A percentile compares a stretch with the other conserved stretches of the same genome.
Conservation (phyloP, 2,113 vertebrate genomes). For the Scartelaos histophorus region DNA sequence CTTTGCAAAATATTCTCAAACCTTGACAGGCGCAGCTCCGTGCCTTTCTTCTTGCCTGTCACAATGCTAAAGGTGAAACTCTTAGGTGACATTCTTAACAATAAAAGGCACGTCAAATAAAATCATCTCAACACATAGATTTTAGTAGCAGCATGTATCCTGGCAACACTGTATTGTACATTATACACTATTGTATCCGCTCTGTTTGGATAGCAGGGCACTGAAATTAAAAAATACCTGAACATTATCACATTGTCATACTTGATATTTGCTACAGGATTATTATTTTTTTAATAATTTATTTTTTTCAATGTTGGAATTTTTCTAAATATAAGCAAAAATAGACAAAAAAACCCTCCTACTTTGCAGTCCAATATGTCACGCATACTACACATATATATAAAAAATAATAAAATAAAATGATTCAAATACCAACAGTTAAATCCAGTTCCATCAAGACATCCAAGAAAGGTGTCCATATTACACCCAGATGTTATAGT, state of each 20-base stretch:
- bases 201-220: neutral
- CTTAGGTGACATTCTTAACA: conserved; percentile 1
- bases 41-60: neutral
- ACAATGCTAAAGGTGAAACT: neutral
- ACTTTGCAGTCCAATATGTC: too few species aligned
- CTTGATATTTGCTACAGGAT: too few species aligned
- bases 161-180: neutral
- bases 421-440: too few species aligned
- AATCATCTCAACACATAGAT: neutral
- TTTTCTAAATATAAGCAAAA: too few species aligned
- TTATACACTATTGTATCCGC: neutral
- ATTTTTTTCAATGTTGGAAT: too few species aligned
- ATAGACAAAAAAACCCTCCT: too few species aligned
- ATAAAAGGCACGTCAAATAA: neutral
- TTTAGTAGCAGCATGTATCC: neutral
- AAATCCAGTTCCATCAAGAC: too few species aligned
- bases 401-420: too few species aligned
- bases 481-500: neutral
- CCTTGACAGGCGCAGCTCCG: conserved; percentile 22
- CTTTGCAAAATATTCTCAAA: conserved; percentile 59
- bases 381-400: too few species aligned
- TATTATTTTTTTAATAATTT: too few species aligned
- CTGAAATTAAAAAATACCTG: neutral
- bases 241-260: neutral
- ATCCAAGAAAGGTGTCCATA: too few species aligned